phyloP scores from a whole-genome alignment of 2,113 vertebrate genomes.

The Petrocephalus zakoni region DNA sequence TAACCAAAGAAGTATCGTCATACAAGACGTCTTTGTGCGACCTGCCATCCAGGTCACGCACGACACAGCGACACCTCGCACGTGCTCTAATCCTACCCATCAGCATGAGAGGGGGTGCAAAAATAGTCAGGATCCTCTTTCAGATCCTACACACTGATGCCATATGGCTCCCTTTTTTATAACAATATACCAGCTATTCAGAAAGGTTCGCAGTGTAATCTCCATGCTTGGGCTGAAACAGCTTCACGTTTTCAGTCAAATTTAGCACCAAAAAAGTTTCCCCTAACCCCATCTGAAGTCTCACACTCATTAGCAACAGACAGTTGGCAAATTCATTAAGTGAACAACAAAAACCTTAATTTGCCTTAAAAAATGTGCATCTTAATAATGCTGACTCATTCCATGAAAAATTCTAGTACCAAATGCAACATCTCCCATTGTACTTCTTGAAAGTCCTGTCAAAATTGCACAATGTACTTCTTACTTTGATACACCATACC shows the following conservation, averaged over 20 bases:
- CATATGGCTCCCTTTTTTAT: neutral
- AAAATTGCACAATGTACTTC: neutral
- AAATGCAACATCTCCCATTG: neutral
- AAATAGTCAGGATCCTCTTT: neutral
- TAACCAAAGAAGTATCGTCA: constrained; percentile 44
- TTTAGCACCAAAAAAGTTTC: neutral
- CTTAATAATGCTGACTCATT: neutral
- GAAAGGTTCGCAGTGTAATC: neutral
- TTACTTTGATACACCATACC: neutral
- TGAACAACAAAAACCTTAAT: neutral
- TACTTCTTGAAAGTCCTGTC: neutral
- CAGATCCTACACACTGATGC: constrained; percentile 4
- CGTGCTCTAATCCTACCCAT: constrained; percentile 25
- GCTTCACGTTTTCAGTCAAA: neutral
- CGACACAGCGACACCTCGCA: constrained; percentile 33
- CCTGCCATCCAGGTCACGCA: constrained; percentile 45
- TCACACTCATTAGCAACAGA: neutral
- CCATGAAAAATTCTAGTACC: neutral
- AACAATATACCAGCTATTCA: neutral
- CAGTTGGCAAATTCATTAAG: neutral
- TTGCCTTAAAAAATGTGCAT: neutral
- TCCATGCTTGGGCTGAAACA: neutral
- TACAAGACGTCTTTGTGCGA: constrained; percentile 54
- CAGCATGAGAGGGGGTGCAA: constrained; percentile 25
- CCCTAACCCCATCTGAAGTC: neutral